Percentiles rank a stretch among this genome's conserved stretches.
Conservation (phyloP, 2,888 invertebrate species). For the Amphipoea oculea region DNA sequence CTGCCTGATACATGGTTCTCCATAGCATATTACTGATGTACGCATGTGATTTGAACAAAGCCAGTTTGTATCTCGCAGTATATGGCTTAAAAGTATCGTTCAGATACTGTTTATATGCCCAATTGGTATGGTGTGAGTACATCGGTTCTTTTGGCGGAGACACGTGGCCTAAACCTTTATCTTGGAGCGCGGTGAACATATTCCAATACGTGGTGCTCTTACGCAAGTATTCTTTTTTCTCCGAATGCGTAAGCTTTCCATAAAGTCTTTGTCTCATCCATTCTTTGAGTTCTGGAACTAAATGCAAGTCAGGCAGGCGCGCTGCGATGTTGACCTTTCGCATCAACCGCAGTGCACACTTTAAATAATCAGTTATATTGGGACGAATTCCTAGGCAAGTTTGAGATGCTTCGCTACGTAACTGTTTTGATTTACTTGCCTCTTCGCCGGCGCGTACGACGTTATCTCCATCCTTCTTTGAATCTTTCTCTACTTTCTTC, state of each 20-base stretch:
- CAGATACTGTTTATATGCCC: constrained; percentile 79
- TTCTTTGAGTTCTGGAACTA: constrained; percentile 83
- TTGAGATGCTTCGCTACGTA: constrained; percentile 64
- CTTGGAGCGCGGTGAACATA: constrained; percentile 72
- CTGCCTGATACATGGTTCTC: constrained; percentile 84
- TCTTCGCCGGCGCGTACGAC: constrained; percentile 14
- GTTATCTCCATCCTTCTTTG: constrained; percentile 24
- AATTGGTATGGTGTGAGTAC: constrained; percentile 75
- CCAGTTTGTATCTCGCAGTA: constrained; percentile 73
- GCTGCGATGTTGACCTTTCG: constrained; percentile 80
- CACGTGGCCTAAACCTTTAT: constrained; percentile 76
- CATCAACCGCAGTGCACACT: constrained; percentile 80
- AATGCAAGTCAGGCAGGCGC: constrained; percentile 81
- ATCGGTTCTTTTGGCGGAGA: constrained; percentile 70
- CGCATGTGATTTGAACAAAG: constrained; percentile 78
- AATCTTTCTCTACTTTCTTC: constrained; percentile 42
- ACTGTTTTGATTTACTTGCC: background rate
- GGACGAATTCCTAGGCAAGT: constrained; percentile 80
- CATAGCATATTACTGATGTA: constrained; percentile 80
- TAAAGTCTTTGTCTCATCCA: constrained; percentile 85
- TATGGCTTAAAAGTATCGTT: constrained; percentile 77
- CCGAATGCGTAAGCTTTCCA: constrained; percentile 72
- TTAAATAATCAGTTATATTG: constrained; percentile 80
- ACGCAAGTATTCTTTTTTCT: constrained; percentile 71
- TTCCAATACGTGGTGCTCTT: constrained; percentile 79